phyloP scores from a whole-genome alignment of 2,888 invertebrate genomes.

The Rhagonycha fulva region DNA sequence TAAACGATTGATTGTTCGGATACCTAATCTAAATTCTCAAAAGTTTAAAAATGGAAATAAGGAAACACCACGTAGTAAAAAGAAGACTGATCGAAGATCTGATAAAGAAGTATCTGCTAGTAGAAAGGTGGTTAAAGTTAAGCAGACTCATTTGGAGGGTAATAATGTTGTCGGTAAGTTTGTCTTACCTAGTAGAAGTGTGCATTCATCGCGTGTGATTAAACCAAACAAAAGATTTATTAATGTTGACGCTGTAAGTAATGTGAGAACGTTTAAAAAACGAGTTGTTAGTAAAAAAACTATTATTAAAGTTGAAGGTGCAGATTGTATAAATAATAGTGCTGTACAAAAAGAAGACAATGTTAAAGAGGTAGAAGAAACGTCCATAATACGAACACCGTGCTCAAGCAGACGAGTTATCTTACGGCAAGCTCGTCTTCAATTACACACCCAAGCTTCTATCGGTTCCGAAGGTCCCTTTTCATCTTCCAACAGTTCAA shows the following conservation, averaged over 20 bases:
- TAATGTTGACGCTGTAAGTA: conserved; percentile 59
- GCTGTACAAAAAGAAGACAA: background rate
- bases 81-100: conserved; percentile 32
- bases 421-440: conserved; percentile 69
- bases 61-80: conserved; percentile 16
- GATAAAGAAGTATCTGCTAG: conserved; percentile 32
- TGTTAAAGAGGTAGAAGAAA: conserved; percentile 54
- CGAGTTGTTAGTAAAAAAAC: conserved; percentile 44
- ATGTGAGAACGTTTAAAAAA: conserved; percentile 49
- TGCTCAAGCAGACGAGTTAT: conserved; percentile 68
- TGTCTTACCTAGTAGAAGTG: conserved; percentile 79
- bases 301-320: conserved; percentile 6
- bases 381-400: conserved; percentile 53
- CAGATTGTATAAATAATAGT: background rate
- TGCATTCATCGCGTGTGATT: conserved; percentile 83
- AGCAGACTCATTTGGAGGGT: conserved; percentile 30
- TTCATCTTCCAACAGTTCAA: conserved; percentile 56
- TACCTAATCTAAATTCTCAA: conserved; percentile 3
- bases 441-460: conserved; percentile 59
- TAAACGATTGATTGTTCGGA: conserved; percentile 12
- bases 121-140: conserved; percentile 31
- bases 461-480: conserved; percentile 69
- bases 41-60: conserved; percentile 6
- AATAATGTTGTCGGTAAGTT: conserved; percentile 63
- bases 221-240: conserved; percentile 87